phyloP scores from a whole-genome alignment of 2,113 vertebrate species.

The Talpa occidentalis region DNA sequence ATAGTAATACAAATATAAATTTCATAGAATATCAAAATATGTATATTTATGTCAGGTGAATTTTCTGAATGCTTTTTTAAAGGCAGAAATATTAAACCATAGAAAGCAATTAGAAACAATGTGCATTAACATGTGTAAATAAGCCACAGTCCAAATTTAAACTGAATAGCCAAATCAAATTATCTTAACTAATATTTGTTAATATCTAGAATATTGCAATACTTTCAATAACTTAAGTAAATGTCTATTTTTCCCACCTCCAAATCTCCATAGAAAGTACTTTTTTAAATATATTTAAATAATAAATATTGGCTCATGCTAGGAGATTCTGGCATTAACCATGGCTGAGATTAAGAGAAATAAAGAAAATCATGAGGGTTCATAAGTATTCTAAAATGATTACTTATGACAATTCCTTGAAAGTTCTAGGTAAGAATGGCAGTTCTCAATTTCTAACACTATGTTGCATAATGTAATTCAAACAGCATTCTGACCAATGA shows the following conservation, averaged over 20 bases:
- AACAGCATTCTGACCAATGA: conserved; percentile 24
- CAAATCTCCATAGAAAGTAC: conserved; percentile 10
- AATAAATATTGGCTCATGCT: conserved; percentile 45
- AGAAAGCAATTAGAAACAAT: conserved; percentile 54
- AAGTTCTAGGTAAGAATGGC: background rate
- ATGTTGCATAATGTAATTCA: background rate
- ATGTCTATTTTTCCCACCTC: conserved; percentile 22
- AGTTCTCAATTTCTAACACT: background rate
- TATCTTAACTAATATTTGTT: conserved; percentile 9
- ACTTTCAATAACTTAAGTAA: conserved; percentile 69
- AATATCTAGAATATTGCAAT: conserved; percentile 42
- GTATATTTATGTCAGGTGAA: background rate
- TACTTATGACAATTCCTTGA: background rate
- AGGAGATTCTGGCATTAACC: conserved; percentile 51
- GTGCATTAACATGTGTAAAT: conserved; percentile 17
- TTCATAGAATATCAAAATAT: conserved; percentile 66
- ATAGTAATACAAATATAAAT: conserved; percentile 66
- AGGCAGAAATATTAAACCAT: conserved; percentile 55
- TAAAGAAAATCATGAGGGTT: background rate
- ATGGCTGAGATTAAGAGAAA: conserved; percentile 34
- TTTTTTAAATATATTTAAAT: conserved; percentile 45
- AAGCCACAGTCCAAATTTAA: conserved; percentile 53
- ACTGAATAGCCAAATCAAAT: conserved; percentile 40
- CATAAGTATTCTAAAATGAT: conserved; percentile 14
- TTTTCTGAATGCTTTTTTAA: conserved; percentile 55